A percentile compares a stretch with the other conserved stretches of the same genome.
Evolutionary conservation across 2,797 vertebrate species (phyloP).

Genomic region (Microcaecilia unicolor): DNA sequence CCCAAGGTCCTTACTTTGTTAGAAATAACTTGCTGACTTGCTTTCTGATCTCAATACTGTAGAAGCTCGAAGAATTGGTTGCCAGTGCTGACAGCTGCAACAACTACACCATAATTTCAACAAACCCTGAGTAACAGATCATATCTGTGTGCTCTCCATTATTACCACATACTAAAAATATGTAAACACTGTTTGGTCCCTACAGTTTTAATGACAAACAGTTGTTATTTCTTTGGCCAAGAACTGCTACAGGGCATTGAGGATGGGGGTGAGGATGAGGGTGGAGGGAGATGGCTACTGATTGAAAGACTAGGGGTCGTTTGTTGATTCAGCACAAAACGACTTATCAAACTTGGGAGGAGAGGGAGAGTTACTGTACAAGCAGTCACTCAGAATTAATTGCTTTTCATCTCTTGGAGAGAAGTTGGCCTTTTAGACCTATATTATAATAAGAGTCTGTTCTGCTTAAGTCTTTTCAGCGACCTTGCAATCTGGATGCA

Average conservation of each 20-base stretch:
- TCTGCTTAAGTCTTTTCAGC: slow-evolving; percentile 40
- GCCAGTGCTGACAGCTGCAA: slow-evolving; percentile 44
- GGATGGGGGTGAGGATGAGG: no score
- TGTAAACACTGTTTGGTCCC: not conserved
- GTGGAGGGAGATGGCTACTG: slow-evolving; percentile 2
- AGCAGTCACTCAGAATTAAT: slow-evolving; percentile 46
- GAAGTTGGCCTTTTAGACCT: slow-evolving; percentile 23
- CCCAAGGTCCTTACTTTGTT: slow-evolving; percentile 42
- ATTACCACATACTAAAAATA: not conserved
- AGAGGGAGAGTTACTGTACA: slow-evolving; percentile 18
- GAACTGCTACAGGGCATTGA: slow-evolving; percentile 10
- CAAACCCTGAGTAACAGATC: not conserved
- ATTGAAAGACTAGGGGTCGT: slow-evolving; percentile 18
- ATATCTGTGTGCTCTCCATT: not conserved
- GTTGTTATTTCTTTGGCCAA: slow-evolving; percentile 6
- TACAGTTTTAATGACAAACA: slow-evolving; percentile 4
- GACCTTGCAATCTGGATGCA: slow-evolving; percentile 6
- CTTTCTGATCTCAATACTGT: slow-evolving; percentile 17
- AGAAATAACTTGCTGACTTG: slow-evolving; percentile 22
- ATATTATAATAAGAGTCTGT: slow-evolving; percentile 38
- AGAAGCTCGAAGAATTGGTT: not conserved
- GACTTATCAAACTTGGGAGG: slow-evolving; percentile 13
- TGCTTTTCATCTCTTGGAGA: slow-evolving; percentile 32
- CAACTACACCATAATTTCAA: slow-evolving; percentile 8
- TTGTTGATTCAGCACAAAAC: slow-evolving; percentile 17